Evolutionary conservation across 2,113 vertebrate genomes (phyloP), one percentile per base, ranked within the genome.

Genomic region (Sarotherodon lohbergeri): DNA sequence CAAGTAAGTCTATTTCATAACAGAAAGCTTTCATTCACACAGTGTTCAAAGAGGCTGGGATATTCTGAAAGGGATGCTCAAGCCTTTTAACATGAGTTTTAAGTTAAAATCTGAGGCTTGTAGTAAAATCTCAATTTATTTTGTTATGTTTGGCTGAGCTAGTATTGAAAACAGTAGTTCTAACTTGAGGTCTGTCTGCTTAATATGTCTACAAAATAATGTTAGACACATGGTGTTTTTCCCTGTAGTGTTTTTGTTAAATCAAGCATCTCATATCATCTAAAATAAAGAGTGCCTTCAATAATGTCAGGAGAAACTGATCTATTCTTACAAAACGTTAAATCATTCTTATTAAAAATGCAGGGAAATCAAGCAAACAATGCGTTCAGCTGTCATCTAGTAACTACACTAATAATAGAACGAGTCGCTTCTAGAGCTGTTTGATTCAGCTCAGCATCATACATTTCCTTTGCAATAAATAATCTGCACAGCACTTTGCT

Each of bases 1-100:
- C 48, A 43, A 91, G 36, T 84, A 83, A 71, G 82, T 83, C 81
- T 93, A 94, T 95, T 94, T 91, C 85, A 89, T 82, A 85, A 63
- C 43, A 94, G 89, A 86, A 91, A 83, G 85, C 78, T 85, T 93
- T 93, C 88, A 95, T 95, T 94, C 86, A 81, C 39, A 76, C 16
- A 17, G 86, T 57, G 36, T 93, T 90, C 91, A 95, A 93, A 93
- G 88, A 94, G 88, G 85, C 95, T 89, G 94, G 87, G 63, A 79
- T 90, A 89, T 86, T 94, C 93, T 89, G 80, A 86, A 86, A 90
- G 90, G 91, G 81, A 92, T 86, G 85, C 83, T 87, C 52, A 41
- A 81, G 82, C 82, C 68, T 92, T 66, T 43, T 68, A 85, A 68
- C 66, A 63, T 34, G 76, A 89, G 16, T 79, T 86, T 87, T 34